These are phyloP conservation scores for Todiramphus saurophagus DNA, from an alignment of 2,113 vertebrate genomes.

Conservation along the genomic window DNA sequence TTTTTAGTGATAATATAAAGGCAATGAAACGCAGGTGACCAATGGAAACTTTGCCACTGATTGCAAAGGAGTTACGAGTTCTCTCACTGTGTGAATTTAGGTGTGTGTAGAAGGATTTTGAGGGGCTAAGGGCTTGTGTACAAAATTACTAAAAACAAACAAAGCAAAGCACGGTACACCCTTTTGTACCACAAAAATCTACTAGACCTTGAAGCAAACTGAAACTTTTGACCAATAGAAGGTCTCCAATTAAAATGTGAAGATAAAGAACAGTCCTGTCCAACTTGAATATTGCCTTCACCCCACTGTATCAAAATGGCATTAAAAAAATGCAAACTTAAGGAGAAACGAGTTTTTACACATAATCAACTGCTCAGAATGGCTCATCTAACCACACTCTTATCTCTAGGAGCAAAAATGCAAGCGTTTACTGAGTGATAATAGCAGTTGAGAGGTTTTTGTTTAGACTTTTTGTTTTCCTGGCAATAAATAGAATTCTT, in stretches of 20 bases:
- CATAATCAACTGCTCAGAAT: conserved; percentile 63
- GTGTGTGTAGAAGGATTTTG: background rate
- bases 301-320: background rate
- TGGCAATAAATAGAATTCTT: conserved; percentile 43
- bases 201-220: background rate
- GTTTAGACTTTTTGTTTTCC: conserved; percentile 62
- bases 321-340: conserved; percentile 25
- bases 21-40: background rate
- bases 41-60: background rate
- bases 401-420: conserved; percentile 63
- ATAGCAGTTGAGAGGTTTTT: conserved; percentile 33
- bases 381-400: conserved; percentile 39
- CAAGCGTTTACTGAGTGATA: conserved; percentile 50
- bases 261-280: background rate
- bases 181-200: background rate
- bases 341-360: conserved; percentile 45
- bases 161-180: background rate
- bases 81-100: background rate
- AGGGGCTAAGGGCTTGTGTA: background rate
- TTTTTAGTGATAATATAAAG: background rate
- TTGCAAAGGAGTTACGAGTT: background rate
- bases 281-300: background rate
- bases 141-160: background rate
- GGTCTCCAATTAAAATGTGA: background rate
- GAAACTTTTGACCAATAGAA: background rate